Evolutionary conservation across 2,113 vertebrate genomes (phyloP), one percentile per base, ranked within the genome.

Genomic region (Thunnus thynnus): DNA sequence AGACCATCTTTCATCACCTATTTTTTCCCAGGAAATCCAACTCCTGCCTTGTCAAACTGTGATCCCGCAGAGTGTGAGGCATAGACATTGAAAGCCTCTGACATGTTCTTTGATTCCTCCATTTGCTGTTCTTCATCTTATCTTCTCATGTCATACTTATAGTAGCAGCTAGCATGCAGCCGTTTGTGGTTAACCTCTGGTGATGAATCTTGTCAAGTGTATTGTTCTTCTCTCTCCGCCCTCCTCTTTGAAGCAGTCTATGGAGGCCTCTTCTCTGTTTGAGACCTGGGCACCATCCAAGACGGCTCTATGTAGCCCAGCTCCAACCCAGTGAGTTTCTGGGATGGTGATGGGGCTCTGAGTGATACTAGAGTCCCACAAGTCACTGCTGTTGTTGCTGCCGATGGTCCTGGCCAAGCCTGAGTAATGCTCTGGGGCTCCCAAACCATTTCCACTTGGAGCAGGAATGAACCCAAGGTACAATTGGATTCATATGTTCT

Each of bases 371-470:
- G 56, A 87, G 82, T 85, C 78, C 66, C 79, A 66, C 52, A 72
- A 84, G 86, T 87, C 87, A 63, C 79, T 82, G 67, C 61, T 85
- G 83, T 67, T 88, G 85, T 65, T 78, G 61, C 62, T 68, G 81
- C 60, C 20, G 55, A 80, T 36, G 72, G 73, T 73, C 69, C 71
- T 46, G 68, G 83, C 92, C 92, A 89, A 88, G 89, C 58, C 77
- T 90, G 89, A 92, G 91, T 90, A 92, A 93, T 92, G 81, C 83
- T 89, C 75, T 74, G 83, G 74, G 81, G 84, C 83, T 90, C 69
- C 86, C 84, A 92, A 88, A 92, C 90, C 76, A 89, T 91, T 90
- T 88, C 88, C 88, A 91, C 84, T 91, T 87, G 90, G 65, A 87
- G 81, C 67, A 78, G 73, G 82, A 91, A 86, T 85, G 81, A 90